A percentile compares a stretch with the other conserved stretches of the same genome.
Conservation (phyloP, 2,797 vertebrate genomes). For the Anomalospiza imberbis region DNA sequence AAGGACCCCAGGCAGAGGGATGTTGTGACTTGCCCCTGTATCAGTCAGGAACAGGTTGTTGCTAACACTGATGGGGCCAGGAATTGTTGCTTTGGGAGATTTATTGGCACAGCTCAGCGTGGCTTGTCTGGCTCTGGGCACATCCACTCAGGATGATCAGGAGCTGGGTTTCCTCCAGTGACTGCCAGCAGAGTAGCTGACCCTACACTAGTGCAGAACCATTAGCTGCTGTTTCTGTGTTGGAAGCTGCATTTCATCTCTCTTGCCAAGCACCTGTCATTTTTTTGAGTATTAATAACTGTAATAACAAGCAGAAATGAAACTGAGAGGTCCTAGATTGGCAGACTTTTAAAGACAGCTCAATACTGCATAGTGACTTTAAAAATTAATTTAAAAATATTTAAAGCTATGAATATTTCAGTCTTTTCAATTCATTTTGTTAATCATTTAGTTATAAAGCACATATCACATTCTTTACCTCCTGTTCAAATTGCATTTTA, state of each 20-base stretch:
- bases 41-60: not conserved
- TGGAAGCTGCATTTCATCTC: not conserved
- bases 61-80: not conserved
- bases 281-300: constrained; percentile 36
- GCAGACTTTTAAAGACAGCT: constrained; percentile 21
- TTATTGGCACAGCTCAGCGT: not conserved
- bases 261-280: constrained; percentile 19
- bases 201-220: not conserved
- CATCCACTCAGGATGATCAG: not conserved
- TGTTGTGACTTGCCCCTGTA: not conserved
- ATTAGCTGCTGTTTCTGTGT: not conserved
- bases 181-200: not conserved
- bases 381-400: constrained; percentile 54
- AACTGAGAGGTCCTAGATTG: not conserved
- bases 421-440: constrained; percentile 16
- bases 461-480: not conserved
- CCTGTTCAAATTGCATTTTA: constrained; percentile 1
- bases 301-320: constrained; percentile 34
- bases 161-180: not conserved
- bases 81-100: not conserved
- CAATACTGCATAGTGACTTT: not conserved
- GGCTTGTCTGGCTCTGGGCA: not conserved
- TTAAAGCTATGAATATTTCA: constrained; percentile 47
- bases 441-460: constrained; percentile 50
- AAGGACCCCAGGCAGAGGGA: not conserved